Base-by-base conservation (phyloP, 2,888 invertebrate species). In the Amphipyra berbera region DNA sequence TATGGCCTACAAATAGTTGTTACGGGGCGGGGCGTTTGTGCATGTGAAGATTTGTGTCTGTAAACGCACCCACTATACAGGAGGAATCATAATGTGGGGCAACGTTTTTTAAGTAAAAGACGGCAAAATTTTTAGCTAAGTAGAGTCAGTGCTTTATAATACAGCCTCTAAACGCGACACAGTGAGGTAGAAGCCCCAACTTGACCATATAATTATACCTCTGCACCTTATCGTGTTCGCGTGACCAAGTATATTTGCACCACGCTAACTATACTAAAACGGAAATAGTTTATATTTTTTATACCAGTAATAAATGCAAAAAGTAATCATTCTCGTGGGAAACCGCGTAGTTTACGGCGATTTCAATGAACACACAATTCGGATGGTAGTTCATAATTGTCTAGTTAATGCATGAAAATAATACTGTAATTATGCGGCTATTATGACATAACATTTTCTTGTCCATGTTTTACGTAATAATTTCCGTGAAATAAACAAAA, bases 201-300 rank as follows among this genome's bases (percentile, higher is more conserved):
- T 50, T 61, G 57, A 63, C 67, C 61, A 69, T 69, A 66, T 71
- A 67, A 71, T 65, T 67, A 63, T 61, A 59, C 59, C 58, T 46
- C 59, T 58, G 57, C 61, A 64, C 61, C 52, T 59, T 76, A 73
- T 70, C 77, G 68, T 72, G 74, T 54, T 84, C 55, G 86, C 87
- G 86, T 86, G 87, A 66, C 65, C 60, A 68, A 64, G 70, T 65
- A 71, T 77, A 74, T 74, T 73, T 79, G 68, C 75, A 66, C 67
- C 63, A 59, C 52, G 57, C 55, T 45, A 68, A 70, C 65, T 68
- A 71, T 49, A 71, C 63, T 66, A 42, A 68, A 78, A 78, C 84
- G 85, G 87, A 87, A 82, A 86, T 79, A 78, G 77, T 81, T 77
- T 73, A 76, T 76, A 76, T 82, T 79, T 78, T 78, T 84, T 77